phyloP scores from a whole-genome alignment of 1,140 invertebrate species.

The Philotrypesis tridentata region DNA sequence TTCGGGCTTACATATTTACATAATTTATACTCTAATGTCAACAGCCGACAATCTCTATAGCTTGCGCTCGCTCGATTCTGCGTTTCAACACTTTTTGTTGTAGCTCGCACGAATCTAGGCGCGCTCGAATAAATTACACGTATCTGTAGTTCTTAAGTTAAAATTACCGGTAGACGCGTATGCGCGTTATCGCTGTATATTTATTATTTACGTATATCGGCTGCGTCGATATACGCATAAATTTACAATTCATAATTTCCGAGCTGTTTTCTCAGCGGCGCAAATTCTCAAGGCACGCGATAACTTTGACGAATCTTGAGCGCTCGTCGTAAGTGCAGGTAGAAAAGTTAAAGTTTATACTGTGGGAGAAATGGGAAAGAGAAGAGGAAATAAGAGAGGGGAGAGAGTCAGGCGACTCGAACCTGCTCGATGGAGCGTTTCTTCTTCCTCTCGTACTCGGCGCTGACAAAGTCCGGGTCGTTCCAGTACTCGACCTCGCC shows the following conservation, averaged over 20 bases:
- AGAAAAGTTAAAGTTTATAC: no score
- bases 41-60: not conserved
- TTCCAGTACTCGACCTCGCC: conserved; percentile 84
- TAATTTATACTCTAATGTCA: not conserved
- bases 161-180: no score
- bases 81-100: not conserved
- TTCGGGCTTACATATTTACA: not conserved
- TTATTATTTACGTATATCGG: no score
- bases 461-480: conserved; percentile 63
- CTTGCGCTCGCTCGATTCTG: not conserved
- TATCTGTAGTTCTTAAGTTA: no score
- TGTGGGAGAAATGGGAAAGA: no score
- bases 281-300: not conserved
- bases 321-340: no score
- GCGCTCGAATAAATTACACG: not conserved
- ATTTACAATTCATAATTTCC: not conserved
- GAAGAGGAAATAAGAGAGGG: not conserved
- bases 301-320: not conserved
- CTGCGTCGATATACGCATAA: not conserved
- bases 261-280: not conserved
- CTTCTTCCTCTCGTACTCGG: conserved; percentile 39
- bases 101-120: not conserved
- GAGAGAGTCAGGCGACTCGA: not conserved
- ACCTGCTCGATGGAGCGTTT: conserved; percentile 1
- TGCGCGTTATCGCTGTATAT: no score